A percentile compares a stretch with the other conserved stretches of the same genome.
phyloP scores from a whole-genome alignment of 2,797 vertebrate species.

The Pipistrellus pygmaeus region DNA sequence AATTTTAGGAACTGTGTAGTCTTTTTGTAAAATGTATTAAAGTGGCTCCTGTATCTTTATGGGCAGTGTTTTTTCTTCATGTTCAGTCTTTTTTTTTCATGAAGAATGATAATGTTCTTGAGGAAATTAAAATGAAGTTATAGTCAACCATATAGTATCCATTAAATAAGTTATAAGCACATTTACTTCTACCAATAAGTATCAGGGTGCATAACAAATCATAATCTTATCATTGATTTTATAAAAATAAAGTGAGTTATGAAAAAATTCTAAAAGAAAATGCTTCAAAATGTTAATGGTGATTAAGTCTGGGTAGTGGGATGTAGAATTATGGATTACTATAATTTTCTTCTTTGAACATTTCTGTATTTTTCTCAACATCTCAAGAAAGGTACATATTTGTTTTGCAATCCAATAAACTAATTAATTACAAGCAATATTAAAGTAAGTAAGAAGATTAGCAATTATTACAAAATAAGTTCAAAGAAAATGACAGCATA shows the following conservation, averaged over 20 bases:
- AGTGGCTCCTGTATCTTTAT: background rate
- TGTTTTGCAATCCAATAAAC: background rate
- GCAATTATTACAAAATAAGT: background rate
- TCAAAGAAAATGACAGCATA: background rate
- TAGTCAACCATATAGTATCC: background rate
- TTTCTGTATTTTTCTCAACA: background rate
- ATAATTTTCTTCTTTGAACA: conserved; percentile 37
- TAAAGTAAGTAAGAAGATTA: conserved; percentile 6
- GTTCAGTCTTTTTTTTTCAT: background rate
- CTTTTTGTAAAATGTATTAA: background rate
- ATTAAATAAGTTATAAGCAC: conserved; percentile 17
- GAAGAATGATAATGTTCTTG: background rate
- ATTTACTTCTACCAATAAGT: conserved; percentile 6
- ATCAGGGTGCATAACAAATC: background rate
- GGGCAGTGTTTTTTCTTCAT: background rate
- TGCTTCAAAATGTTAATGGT: conserved; percentile 3
- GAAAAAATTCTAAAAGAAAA: conserved; percentile 41
- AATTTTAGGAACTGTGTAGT: background rate
- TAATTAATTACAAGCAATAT: background rate
- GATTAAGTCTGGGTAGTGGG: background rate
- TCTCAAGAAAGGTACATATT: background rate
- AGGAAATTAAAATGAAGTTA: background rate
- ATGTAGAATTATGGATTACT: background rate
- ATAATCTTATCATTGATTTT: background rate
- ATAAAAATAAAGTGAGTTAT: conserved; percentile 6